A percentile compares a stretch with the other conserved stretches of the same genome.
Evolutionary conservation across 1,140 invertebrate genomes (phyloP).

Genomic region (Nomia melanderi): DNA sequence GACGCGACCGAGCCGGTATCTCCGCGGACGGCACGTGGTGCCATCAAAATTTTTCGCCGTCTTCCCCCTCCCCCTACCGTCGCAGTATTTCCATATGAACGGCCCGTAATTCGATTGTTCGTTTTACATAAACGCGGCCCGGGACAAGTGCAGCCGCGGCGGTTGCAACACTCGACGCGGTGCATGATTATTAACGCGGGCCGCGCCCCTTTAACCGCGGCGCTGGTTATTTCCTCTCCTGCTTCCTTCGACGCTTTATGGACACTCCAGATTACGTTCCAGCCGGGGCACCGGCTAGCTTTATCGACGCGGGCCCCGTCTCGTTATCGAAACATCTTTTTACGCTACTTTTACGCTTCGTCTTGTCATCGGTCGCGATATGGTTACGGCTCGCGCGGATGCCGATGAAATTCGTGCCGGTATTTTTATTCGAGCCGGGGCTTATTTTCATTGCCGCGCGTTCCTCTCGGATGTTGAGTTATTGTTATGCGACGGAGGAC

Average conservation of each 20-base stretch:
- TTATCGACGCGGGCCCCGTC: neutral
- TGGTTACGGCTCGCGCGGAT: neutral
- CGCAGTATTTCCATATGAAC: slow-evolving; percentile 40
- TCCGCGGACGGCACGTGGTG: neutral
- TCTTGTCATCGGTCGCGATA: neutral
- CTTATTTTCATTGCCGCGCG: too few relatives aligned
- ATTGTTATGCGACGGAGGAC: too few relatives aligned
- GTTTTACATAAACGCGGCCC: slow-evolving; percentile 34
- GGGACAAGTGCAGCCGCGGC: slow-evolving; percentile 41
- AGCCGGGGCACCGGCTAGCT: too few relatives aligned
- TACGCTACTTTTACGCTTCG: neutral
- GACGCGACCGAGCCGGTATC: neutral
- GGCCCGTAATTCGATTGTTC: slow-evolving; percentile 22
- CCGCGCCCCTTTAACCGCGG: slow-evolving; percentile 43
- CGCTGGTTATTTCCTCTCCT: neutral
- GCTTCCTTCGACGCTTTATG: slow-evolving; percentile 11
- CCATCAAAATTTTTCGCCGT: slow-evolving; percentile 31
- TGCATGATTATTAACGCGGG: slow-evolving; percentile 61
- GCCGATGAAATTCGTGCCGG: neutral
- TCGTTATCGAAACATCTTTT: slow-evolving; percentile 14
- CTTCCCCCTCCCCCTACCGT: neutral
- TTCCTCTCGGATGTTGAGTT: too few relatives aligned
- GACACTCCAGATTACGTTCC: slow-evolving; percentile 14
- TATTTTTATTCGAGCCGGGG: neutral
- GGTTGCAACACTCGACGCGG: slow-evolving; percentile 56